Base-by-base conservation (phyloP, 2,113 vertebrate species). In the Rostratula benghalensis region DNA sequence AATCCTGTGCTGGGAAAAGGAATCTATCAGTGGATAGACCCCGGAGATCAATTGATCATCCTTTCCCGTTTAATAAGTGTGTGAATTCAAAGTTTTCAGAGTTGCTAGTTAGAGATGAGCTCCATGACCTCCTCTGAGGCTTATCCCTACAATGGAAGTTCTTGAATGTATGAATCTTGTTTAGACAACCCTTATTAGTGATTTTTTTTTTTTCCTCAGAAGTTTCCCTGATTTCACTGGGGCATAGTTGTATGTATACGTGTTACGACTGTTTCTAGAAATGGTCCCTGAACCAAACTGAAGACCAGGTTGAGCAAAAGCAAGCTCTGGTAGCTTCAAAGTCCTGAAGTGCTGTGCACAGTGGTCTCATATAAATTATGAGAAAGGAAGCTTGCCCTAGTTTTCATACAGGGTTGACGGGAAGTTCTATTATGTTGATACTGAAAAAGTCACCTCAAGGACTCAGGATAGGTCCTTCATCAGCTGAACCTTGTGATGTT, bases 361-460 rank as follows among this genome's bases (percentile, higher is more conserved):
- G 20, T 69, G 18, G 9, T 63, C 30, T 81, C 56, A 57, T 60
- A 56, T 24, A 48, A 75, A 87, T 57, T 64, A 33, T 19, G 22
- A 73, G 39, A 57, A 73, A 79, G 37, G 31, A 87, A 86, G 77
- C 50, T 65, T 4, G 1, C 21, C 37, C 69, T 86, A 17, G 23
- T 59, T 92, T 80, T 51, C 21, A 3, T 51, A 51, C 0, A 1
- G 41, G 3, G 7, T 70, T 1, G 16, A 45, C 5, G 4, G 33
- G 73, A 94, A 92, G 9, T 68, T 86, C 3, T 81, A 3, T 50
- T 67, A 19, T 69, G 46, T 17, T 81, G 31, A 17, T 23, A 43
- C 59, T 65, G 76, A 74, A 89, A 50, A 94, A 87, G 81, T 89
- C 67, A 94, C 50, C 69, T 84, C 69, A 82, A 96, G 59, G 84